Evolutionary conservation across 2,888 invertebrate species (phyloP).

Genomic region (Rhingia campestris): DNA sequence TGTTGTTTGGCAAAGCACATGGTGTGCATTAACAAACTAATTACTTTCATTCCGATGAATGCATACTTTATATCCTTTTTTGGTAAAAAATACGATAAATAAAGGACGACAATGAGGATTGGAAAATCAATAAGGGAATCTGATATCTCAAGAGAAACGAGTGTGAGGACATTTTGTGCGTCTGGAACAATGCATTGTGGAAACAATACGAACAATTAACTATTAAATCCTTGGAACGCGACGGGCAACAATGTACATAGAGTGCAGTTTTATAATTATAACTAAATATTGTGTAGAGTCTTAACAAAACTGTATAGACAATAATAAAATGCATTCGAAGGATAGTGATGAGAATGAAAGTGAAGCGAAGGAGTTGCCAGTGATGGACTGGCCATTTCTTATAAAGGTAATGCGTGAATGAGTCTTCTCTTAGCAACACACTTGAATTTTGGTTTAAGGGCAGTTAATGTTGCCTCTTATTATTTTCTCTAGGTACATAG

Average conservation of each 20-base stretch:
- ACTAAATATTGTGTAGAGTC: constrained; percentile 17
- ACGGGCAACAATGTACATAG: constrained; percentile 40
- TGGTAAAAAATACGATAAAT: constrained; percentile 17
- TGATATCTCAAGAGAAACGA: constrained; percentile 53
- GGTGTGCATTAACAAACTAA: constrained; percentile 68
- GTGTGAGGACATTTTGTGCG: constrained; percentile 59
- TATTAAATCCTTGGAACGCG: constrained; percentile 18
- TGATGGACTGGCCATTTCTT: constrained; percentile 81
- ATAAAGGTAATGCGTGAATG: constrained; percentile 78
- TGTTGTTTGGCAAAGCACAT: constrained; percentile 68
- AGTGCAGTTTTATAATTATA: constrained; percentile 35
- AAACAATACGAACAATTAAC: constrained; percentile 63
- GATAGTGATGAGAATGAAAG: constrained; percentile 64
- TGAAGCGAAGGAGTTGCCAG: constrained; percentile 60
- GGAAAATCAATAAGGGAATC: constrained; percentile 70
- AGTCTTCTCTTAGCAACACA: constrained; percentile 17
- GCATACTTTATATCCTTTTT: constrained; percentile 9
- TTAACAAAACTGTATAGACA: constrained; percentile 38
- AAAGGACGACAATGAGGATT: constrained; percentile 55
- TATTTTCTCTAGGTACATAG: neutral
- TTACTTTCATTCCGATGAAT: constrained; percentile 63
- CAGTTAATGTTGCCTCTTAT: neutral
- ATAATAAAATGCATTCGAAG: constrained; percentile 67
- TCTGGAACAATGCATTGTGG: constrained; percentile 64
- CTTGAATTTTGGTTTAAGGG: neutral